Conservation (phyloP, 2,797 vertebrate species). For the Botia kubotai region DNA sequence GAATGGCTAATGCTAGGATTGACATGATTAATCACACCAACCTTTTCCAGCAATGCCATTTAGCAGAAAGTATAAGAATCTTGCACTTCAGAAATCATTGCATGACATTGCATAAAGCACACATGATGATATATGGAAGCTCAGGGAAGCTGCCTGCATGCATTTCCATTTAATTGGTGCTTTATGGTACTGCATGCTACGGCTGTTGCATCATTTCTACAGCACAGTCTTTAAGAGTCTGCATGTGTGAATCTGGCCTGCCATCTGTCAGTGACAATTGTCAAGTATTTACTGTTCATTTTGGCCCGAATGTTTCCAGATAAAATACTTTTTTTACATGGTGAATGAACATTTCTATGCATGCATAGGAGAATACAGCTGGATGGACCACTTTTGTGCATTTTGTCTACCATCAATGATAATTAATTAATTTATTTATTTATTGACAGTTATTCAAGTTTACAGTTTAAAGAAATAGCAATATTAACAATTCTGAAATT, state of each 20-base stretch:
- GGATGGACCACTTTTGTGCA: no score
- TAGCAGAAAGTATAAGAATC: not conserved
- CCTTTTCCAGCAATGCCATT: constrained; percentile 14
- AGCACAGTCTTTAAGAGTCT: constrained; percentile 40
- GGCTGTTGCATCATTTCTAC: constrained; percentile 27
- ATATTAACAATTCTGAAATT: no score
- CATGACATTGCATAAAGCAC: constrained; percentile 35
- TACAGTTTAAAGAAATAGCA: no score
- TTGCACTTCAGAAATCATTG: not conserved
- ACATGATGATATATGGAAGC: not conserved
- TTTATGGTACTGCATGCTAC: constrained; percentile 7
- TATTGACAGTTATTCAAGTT: no score
- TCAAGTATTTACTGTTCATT: not conserved
- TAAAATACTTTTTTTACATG: not conserved
- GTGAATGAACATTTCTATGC: not conserved
- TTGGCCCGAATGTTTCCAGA: constrained; percentile 18
- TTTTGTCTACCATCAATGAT: no score
- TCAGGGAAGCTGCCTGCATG: not conserved
- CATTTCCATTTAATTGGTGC: constrained; percentile 22
- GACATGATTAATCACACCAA: constrained; percentile 7
- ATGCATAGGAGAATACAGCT: no score
- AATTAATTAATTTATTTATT: no score
- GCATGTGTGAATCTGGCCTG: constrained; percentile 38
- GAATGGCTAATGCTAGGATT: not conserved
- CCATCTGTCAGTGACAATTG: constrained; percentile 46